A percentile compares a stretch with the other conserved stretches of the same genome.
These are phyloP conservation scores for Choristoneura rosaceana DNA, from an alignment of 2,888 invertebrate species.

Conservation along the genomic window DNA sequence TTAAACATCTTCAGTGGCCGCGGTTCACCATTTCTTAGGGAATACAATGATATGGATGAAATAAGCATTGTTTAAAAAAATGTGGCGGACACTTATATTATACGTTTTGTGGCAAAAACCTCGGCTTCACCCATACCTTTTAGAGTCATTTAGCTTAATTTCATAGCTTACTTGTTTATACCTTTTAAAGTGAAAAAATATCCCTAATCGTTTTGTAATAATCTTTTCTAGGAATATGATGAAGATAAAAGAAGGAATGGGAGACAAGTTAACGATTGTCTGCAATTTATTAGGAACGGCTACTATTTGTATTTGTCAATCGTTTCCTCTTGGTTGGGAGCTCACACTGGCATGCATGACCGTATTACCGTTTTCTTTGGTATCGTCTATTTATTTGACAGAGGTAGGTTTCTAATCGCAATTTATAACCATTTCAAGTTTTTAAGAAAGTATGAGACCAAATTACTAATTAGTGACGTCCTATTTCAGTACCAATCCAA, in stretches of 20 bases:
- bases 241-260: slow-evolving; percentile 90
- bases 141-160: too few species aligned
- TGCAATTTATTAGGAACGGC: slow-evolving; percentile 87
- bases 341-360: slow-evolving; percentile 89
- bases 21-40: too few species aligned
- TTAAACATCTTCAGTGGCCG: background rate
- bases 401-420: slow-evolving; percentile 19
- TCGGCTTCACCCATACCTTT: background rate
- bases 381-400: slow-evolving; percentile 73
- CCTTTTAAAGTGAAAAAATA: background rate
- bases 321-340: slow-evolving; percentile 90
- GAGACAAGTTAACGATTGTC: slow-evolving; percentile 89
- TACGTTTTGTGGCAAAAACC: background rate
- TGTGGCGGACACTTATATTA: too few species aligned
- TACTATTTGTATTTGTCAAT: slow-evolving; percentile 86
- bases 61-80: background rate
- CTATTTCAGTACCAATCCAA: slow-evolving; percentile 77
- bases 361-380: slow-evolving; percentile 88
- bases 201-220: background rate
- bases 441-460: background rate
- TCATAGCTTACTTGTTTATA: too few species aligned
- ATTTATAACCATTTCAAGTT: background rate
- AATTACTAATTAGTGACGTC: background rate
- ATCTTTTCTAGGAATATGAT: slow-evolving; percentile 83
- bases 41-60: background rate